Evolutionary conservation across 92 coral and sea anemone genomes (phyloP).

Genomic region (Phenganax stokvisi): DNA sequence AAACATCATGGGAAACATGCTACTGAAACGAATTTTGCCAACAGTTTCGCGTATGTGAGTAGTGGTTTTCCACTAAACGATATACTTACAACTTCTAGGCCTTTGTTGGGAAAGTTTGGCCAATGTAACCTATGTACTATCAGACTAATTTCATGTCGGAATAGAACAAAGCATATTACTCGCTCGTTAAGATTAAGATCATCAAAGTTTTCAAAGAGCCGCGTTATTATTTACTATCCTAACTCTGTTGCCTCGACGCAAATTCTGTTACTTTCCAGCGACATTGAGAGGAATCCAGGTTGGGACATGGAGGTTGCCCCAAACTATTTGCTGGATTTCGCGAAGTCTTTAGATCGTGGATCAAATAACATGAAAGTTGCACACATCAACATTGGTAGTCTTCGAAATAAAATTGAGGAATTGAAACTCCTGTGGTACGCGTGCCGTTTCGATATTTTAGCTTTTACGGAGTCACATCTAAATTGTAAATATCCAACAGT

Average conservation of each 20-base stretch:
- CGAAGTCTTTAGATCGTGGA: slow-evolving; percentile 24
- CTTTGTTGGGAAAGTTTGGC: slow-evolving; percentile 9
- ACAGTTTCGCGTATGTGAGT: neutral
- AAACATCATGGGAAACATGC: slow-evolving; percentile 14
- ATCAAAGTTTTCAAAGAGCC: slow-evolving; percentile 34
- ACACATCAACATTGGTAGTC: slow-evolving; percentile 40
- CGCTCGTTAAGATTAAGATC: slow-evolving; percentile 30
- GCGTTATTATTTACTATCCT: slow-evolving; percentile 25
- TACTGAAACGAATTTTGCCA: slow-evolving; percentile 5
- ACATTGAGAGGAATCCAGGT: slow-evolving; percentile 29
- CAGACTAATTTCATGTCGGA: slow-evolving; percentile 11
- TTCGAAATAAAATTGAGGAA: slow-evolving; percentile 46
- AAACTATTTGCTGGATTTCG: slow-evolving; percentile 37
- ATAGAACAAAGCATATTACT: slow-evolving; percentile 21
- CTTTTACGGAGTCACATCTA: slow-evolving; percentile 45
- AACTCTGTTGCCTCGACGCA: slow-evolving; percentile 39
- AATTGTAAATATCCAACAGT: slow-evolving; percentile 40
- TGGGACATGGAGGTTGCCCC: slow-evolving; percentile 35
- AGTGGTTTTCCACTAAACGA: slow-evolving; percentile 19
- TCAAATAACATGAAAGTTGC: slow-evolving; percentile 41
- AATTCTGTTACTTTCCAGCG: slow-evolving; percentile 26
- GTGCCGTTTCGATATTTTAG: slow-evolving; percentile 41
- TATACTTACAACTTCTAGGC: slow-evolving; percentile 10
- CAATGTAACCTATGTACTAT: slow-evolving; percentile 6
- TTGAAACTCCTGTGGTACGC: slow-evolving; percentile 35